Percentiles rank a stretch among this genome's conserved stretches.
These are phyloP conservation scores for Rissa tridactyla DNA, from an alignment of 2,113 vertebrate genomes.

Conservation along the genomic window DNA sequence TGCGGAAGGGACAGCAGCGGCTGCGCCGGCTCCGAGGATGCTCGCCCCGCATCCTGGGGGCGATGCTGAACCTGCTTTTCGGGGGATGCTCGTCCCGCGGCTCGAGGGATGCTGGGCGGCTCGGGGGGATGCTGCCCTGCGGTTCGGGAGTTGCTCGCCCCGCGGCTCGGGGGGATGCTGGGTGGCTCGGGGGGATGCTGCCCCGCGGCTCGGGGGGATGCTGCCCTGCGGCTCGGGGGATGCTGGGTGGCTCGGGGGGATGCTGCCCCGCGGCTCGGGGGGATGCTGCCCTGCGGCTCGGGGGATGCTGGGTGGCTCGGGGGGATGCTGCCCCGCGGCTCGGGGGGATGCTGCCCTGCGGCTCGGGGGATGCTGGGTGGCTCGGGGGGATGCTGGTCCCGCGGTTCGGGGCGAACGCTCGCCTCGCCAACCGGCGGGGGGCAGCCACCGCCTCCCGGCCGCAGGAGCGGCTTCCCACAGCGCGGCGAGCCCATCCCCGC, in stretches of 20 bases:
- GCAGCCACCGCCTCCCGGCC: not conserved
- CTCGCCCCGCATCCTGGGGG: not conserved
- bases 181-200: not conserved
- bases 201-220: not conserved
- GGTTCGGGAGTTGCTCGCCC: not conserved
- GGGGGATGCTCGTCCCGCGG: too few relatives aligned
- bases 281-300: not conserved
- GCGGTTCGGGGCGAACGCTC: not conserved
- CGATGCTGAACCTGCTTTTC: too few relatives aligned
- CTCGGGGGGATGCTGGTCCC: not conserved
- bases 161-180: too few relatives aligned
- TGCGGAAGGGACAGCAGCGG: rapidly evolving
- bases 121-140: not conserved
- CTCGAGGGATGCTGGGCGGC: too few relatives aligned
- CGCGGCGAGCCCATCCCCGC: rapidly evolving
- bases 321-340: not conserved
- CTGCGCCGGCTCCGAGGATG: not conserved
- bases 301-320: too few relatives aligned
- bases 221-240: too few relatives aligned
- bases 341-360: too few relatives aligned
- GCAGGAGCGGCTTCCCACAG: rapidly evolving
- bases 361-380: too few relatives aligned
- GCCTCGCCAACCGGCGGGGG: rapidly evolving
- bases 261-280: not conserved
- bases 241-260: not conserved